These are phyloP conservation scores for Pangasius larnaudii DNA, from an alignment of 2,797 vertebrate species.

Conservation along the genomic window DNA sequence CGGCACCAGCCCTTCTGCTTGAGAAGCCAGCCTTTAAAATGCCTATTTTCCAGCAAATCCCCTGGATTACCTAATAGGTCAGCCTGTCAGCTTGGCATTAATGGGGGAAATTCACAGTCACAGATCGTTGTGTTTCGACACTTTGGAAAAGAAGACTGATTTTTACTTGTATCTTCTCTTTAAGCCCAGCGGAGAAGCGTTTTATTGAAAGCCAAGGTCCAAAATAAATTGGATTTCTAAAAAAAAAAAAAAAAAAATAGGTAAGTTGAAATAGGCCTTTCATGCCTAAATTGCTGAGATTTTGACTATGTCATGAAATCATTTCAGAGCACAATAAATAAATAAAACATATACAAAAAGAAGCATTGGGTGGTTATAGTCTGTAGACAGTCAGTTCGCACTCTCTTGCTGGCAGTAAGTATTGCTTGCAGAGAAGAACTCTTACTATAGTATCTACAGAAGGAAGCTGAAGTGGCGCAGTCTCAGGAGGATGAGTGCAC, in stretches of 20 bases:
- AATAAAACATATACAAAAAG: background rate
- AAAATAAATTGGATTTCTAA: slow-evolving; percentile 23
- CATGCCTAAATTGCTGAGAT: slow-evolving; percentile 2
- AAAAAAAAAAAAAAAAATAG: background rate
- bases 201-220: background rate
- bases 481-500: background rate
- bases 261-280: background rate
- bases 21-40: slow-evolving; percentile 70
- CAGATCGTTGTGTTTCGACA: slow-evolving; percentile 48
- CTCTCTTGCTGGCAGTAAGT: background rate
- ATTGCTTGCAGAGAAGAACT: background rate
- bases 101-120: slow-evolving; percentile 51
- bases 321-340: background rate
- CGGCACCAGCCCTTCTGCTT: slow-evolving; percentile 64
- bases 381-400: background rate
- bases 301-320: background rate
- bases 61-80: slow-evolving; percentile 78
- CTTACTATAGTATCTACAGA: slow-evolving; percentile 1
- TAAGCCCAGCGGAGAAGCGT: background rate
- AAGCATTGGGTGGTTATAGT: background rate
- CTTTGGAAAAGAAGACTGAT: slow-evolving; percentile 40
- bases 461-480: background rate
- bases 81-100: slow-evolving; percentile 66
- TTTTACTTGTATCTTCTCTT: slow-evolving; percentile 35
- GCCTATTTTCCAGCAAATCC: slow-evolving; percentile 73